Base-by-base conservation (phyloP, 37 sponge, comb jelly and placozoan genomes). In the Halisarca cf. caerulea region DNA sequence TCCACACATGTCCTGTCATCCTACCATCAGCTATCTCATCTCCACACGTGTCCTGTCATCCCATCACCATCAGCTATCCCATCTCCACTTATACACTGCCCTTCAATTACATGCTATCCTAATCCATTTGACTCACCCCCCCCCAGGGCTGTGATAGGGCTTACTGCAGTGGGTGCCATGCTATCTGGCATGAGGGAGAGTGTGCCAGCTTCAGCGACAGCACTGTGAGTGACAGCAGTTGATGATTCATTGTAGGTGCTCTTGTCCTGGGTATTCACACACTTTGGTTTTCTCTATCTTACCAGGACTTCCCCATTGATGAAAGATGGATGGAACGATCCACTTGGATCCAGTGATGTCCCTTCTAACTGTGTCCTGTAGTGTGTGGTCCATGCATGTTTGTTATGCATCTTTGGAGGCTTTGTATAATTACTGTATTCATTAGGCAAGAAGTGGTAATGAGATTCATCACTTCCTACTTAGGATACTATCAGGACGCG, bases 141-240 rank as follows among this genome's bases (percentile, higher is more conserved):
- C 1, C 14, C 2, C 44, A 74, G 77, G 77, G 45, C 1, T 74
- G 77, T 37, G 14, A 37, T 14, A 37, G 77, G 42, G 17, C 21
- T 2, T 74, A 74, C 25, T 74, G 77, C 36, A 37, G 38, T 41
- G 36, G 24, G 3, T 74, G 77, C 77, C 77, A 44, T 40, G 77
- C 77, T 40, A 41, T 74, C 15, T 74, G 77, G 77, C 77, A 74
- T 21, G 77, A 74, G 6, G 77, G 77, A 7, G 77, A 74, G 0
- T 74, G 77, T 40, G 77, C 77, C 21, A 23, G 23, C 25, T 2
- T 18, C 14, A 28, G 15, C n/a, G 64, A n/a, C 15, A 20, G 6
- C 30, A 30, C 72, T 71, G 64, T 27, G 30, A 27, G 64, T n/a
- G n/a, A n/a, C n/a, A n/a, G n/a, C n/a, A n/a, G n/a, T n/a, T n/a